phyloP scores from a whole-genome alignment of 2,113 vertebrate species.

The Zosterops hypoxanthus region DNA sequence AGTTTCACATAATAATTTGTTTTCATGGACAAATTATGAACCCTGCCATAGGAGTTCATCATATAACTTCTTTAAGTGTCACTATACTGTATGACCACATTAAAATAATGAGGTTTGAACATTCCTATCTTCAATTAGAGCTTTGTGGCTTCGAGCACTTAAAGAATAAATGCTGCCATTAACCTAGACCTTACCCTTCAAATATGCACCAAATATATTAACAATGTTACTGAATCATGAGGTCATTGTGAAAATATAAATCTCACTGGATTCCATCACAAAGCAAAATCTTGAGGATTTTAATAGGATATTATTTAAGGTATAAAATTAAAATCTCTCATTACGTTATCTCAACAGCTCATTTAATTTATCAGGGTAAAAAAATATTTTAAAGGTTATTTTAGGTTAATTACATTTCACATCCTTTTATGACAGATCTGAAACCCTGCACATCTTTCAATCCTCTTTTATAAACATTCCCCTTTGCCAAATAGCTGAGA shows the following conservation, averaged over 20 bases:
- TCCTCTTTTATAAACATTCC: not conserved
- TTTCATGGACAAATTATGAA: not conserved
- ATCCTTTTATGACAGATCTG: constrained; percentile 40
- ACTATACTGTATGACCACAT: not conserved
- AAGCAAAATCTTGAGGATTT: constrained; percentile 35
- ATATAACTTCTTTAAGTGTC: not conserved
- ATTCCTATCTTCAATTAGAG: constrained; percentile 35
- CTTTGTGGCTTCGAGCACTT: constrained; percentile 27
- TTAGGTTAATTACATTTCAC: constrained; percentile 69
- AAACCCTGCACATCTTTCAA: constrained; percentile 2
- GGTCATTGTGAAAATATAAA: constrained; percentile 9
- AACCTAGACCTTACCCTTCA: constrained; percentile 42
- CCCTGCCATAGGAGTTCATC: not conserved
- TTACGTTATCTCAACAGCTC: constrained; percentile 39
- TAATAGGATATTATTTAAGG: constrained; percentile 60
- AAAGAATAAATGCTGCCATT: constrained; percentile 55
- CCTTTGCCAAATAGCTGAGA: constrained; percentile 3
- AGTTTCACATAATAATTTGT: not conserved
- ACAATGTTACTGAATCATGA: not conserved
- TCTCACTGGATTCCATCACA: constrained; percentile 15
- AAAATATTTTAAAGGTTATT: constrained; percentile 60
- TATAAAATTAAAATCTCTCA: constrained; percentile 46
- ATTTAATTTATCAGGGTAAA: constrained; percentile 37
- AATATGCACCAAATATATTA: constrained; percentile 19
- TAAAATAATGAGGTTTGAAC: constrained; percentile 42